Evolutionary conservation across 2,888 invertebrate genomes (phyloP).

Genomic region (Lissonota sp.): DNA sequence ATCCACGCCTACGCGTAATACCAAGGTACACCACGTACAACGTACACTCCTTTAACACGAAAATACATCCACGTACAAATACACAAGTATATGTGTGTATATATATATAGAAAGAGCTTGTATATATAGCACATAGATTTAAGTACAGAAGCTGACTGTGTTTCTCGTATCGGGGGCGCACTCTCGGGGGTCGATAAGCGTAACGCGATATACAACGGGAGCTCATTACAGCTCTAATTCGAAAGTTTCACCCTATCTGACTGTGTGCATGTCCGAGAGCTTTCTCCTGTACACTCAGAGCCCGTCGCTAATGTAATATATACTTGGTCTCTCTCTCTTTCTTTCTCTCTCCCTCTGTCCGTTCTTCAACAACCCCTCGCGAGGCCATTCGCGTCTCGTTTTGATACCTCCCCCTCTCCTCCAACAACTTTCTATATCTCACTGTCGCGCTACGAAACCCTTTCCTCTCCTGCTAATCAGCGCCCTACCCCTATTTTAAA

Average conservation of each 20-base stretch:
- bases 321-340: slow-evolving; percentile 10
- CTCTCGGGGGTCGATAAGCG: slow-evolving; percentile 60
- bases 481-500: slow-evolving; percentile 48
- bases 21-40: slow-evolving; percentile 56
- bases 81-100: slow-evolving; percentile 22
- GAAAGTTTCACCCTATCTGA: slow-evolving; percentile 67
- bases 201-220: slow-evolving; percentile 64
- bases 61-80: slow-evolving; percentile 1
- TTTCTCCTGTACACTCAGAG: slow-evolving; percentile 60
- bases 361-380: slow-evolving; percentile 28
- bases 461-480: slow-evolving; percentile 64
- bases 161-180: slow-evolving; percentile 44
- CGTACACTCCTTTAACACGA: slow-evolving; percentile 22
- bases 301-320: slow-evolving; percentile 19
- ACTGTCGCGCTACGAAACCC: slow-evolving; percentile 21
- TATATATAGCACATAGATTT: neutral
- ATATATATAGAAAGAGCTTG: neutral
- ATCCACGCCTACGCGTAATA: slow-evolving; percentile 60
- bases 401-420: slow-evolving; percentile 1
- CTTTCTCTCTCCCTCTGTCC: slow-evolving; percentile 50
- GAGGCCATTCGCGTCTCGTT: slow-evolving; percentile 38
- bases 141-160: slow-evolving; percentile 41
- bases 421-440: slow-evolving; percentile 29
- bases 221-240: slow-evolving; percentile 77
- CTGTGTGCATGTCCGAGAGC: slow-evolving; percentile 43